Percentiles rank a stretch among this genome's conserved stretches.
Evolutionary conservation across 1,140 invertebrate species (phyloP).

Genomic region (Atta colombica): DNA sequence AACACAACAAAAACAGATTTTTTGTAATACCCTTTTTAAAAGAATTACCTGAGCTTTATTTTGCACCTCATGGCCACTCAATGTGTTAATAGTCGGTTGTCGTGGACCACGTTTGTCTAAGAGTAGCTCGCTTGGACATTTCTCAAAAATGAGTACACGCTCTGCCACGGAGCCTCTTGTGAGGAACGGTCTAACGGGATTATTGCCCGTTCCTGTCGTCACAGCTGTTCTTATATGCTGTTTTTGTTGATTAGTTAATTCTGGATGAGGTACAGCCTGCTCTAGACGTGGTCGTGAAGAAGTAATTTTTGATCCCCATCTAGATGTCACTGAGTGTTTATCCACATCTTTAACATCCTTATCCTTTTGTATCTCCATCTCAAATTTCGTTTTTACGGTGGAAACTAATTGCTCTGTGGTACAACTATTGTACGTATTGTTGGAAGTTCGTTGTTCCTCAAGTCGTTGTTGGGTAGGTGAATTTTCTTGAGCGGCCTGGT

Average conservation of each 20-base stretch:
- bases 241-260: constrained; percentile 89
- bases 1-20: no score
- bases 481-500: constrained; percentile 88
- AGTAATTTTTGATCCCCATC: constrained; percentile 83
- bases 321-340: constrained; percentile 84
- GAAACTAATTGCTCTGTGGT: constrained; percentile 79
- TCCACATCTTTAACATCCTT: constrained; percentile 82
- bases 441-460: constrained; percentile 86
- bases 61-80: constrained; percentile 89
- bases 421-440: constrained; percentile 48
- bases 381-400: constrained; percentile 80
- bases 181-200: constrained; percentile 94
- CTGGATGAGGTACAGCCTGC: constrained; percentile 89
- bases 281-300: constrained; percentile 82
- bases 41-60: constrained; percentile 90
- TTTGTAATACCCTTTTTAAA: no score
- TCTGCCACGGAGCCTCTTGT: constrained; percentile 96
- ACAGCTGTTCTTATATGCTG: constrained; percentile 88
- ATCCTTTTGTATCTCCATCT: constrained; percentile 70
- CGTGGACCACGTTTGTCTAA: constrained; percentile 89
- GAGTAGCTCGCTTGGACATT: constrained; percentile 93
- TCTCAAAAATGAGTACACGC: constrained; percentile 96
- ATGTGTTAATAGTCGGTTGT: constrained; percentile 87
- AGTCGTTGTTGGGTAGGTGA: constrained; percentile 86
- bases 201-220: constrained; percentile 81